Base-by-base conservation (phyloP, 2,888 invertebrate species). In the Aradus depressus region DNA sequence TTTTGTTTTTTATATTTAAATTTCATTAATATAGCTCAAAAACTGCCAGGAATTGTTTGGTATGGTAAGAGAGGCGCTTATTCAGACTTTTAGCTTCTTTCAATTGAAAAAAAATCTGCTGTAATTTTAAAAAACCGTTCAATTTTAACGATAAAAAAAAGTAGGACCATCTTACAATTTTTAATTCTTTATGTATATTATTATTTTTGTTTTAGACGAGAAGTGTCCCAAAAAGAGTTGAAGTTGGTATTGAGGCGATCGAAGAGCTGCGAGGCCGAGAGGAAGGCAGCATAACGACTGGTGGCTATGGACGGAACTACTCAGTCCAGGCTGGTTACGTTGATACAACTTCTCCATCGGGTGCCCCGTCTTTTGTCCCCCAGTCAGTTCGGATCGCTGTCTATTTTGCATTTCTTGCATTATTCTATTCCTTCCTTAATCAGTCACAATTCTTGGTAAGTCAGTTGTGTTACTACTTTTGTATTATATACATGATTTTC, bases 211-310 rank as follows among this genome's bases (percentile, higher is more conserved):
- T 45, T 3, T 8, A 47, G 47, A 26, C n/a, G 5, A 47, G 38
- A 18, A 5, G n/a, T n/a, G n/a, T 14, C 16, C 26, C 34, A 14
- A 37, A 14, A n/a, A 51, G 19, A 14, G 43, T 54, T 16, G 54
- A 54, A 26, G 32, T 51, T 23, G 54, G 51, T 18, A 34, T 54
- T 12, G 54, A 54, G n/a, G 54, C 51, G 2, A 23, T 54, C 2
- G 54, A 54, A 50, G 51, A 47, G 26, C 23, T 28, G 3, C 19
- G 26, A 3, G 38, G 44, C 18, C 25, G 42, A 51, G 44, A 44
- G 26, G 38, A 37, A 47, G 47, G 47, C 2, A 47, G 47, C 6
- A 19, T 47, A 2, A 38, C 37, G 25, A 35, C n/a, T n/a, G n/a
- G n/a, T n/a, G n/a, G n/a, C n/a, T n/a, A n/a, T n/a, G n/a, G n/a